Evolutionary conservation across 2,797 vertebrate species (phyloP).

Genomic region (Alfaro cultratus): DNA sequence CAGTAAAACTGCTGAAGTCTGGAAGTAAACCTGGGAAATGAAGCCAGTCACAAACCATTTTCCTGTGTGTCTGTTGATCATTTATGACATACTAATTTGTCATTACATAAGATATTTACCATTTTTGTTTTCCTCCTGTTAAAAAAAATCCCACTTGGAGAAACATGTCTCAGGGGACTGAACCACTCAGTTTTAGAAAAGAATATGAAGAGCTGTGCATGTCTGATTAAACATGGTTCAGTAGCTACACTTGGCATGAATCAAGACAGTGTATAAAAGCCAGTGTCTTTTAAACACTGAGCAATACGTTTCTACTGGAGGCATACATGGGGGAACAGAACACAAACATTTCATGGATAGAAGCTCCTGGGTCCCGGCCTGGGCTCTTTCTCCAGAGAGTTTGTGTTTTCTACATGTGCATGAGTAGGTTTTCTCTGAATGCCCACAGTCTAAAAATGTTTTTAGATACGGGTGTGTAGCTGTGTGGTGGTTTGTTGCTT

Average conservation of each 20-base stretch:
- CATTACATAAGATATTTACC: constrained; percentile 3
- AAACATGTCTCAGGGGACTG: constrained; percentile 11
- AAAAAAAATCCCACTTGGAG: constrained; percentile 5
- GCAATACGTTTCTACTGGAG: constrained; percentile 4
- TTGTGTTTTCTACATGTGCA: neutral
- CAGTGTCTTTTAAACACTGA: neutral
- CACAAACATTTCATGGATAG: neutral
- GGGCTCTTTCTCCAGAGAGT: neutral
- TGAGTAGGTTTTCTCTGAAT: neutral
- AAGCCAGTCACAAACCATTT: neutral
- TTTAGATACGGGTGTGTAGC: too few relatives aligned
- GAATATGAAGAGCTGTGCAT: neutral
- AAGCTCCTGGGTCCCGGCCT: neutral
- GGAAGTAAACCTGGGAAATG: neutral
- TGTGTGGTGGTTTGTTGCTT: too few relatives aligned
- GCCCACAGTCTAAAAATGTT: too few relatives aligned
- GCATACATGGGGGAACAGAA: neutral
- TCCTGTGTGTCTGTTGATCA: neutral
- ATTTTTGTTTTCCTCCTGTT: neutral
- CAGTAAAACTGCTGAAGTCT: neutral
- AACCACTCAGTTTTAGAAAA: constrained; percentile 17
- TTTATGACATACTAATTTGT: constrained; percentile 4
- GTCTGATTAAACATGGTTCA: constrained; percentile 25
- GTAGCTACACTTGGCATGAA: constrained; percentile 12
- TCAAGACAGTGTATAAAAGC: neutral